Percentiles rank a stretch among this genome's conserved stretches.
These are phyloP conservation scores for Catalaphyllia jardinei DNA, from an alignment of 64 coral and sea anemone species.

Conservation along the genomic window DNA sequence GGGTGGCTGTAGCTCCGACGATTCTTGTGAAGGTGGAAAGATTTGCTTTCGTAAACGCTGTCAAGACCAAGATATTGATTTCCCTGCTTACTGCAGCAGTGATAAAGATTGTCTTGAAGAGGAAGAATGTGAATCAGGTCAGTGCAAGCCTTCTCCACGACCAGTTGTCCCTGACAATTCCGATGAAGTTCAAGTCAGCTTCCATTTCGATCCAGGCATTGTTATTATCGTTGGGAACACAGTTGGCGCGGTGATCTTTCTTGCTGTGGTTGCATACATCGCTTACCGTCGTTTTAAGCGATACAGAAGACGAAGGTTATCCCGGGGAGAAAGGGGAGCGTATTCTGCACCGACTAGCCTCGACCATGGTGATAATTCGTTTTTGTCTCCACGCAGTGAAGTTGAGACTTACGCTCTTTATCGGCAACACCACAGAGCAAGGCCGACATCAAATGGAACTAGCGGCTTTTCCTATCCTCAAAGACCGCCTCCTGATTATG, in stretches of 20 bases:
- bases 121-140: slow-evolving; percentile 29
- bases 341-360: not conserved
- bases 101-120: not conserved
- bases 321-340: not conserved
- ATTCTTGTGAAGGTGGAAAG: not conserved
- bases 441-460: not conserved
- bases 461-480: not conserved
- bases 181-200: not conserved
- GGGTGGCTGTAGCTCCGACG: not conserved
- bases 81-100: not conserved
- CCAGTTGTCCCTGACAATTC: not conserved
- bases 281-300: not conserved
- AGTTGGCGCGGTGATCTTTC: slow-evolving; percentile 9
- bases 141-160: slow-evolving; percentile 18
- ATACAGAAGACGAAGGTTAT: slow-evolving; percentile 2
- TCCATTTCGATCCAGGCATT: not conserved
- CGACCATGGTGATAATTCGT: not conserved
- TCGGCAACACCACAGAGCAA: not conserved
- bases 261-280: not conserved
- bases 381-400: not conserved
- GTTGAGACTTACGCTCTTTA: not conserved
- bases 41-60: slow-evolving; percentile 12
- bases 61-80: not conserved
- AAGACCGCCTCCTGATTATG: slow-evolving; percentile 38
- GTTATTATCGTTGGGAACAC: not conserved